phyloP scores from a whole-genome alignment of 2,113 vertebrate genomes.

The Excalfactoria chinensis region DNA sequence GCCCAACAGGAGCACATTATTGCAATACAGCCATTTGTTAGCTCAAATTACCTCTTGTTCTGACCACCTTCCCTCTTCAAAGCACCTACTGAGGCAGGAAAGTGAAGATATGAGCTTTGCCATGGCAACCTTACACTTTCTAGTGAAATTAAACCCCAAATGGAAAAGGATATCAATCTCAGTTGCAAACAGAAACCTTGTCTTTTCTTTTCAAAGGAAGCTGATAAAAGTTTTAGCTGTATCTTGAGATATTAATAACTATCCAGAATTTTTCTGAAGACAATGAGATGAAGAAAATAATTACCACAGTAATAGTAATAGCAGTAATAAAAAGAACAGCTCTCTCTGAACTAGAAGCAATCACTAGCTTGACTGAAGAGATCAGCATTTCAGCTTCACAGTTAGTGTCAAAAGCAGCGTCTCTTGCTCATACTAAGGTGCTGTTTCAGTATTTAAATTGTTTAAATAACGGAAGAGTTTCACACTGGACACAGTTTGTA shows the following conservation, averaged over 20 bases:
- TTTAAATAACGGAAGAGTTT: conserved; percentile 18
- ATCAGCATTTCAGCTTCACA: conserved; percentile 36
- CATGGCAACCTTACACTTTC: conserved; percentile 58
- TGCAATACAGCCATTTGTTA: conserved; percentile 13
- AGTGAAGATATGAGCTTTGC: conserved; percentile 47
- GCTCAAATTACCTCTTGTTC: conserved; percentile 43
- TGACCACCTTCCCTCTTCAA: conserved; percentile 39
- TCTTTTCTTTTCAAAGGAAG: conserved; percentile 12
- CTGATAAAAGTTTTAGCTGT: conserved; percentile 18
- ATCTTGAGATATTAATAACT: conserved; percentile 33
- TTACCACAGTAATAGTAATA: background rate
- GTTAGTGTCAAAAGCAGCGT: conserved; percentile 8
- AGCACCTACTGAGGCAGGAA: conserved; percentile 23
- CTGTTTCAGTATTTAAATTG: background rate
- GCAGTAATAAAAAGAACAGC: background rate
- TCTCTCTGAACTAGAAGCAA: background rate
- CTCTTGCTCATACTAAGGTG: background rate
- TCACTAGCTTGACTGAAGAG: conserved; percentile 50
- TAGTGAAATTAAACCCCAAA: conserved; percentile 55
- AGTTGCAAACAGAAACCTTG: background rate
- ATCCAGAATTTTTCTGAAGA: conserved; percentile 9
- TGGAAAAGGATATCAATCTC: conserved; percentile 20
- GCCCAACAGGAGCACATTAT: background rate
- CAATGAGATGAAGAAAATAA: conserved; percentile 18
- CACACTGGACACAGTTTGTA: background rate